These are phyloP conservation scores for Lasioglossum lativentre DNA, from an alignment of 2,888 invertebrate species.

Conservation along the genomic window DNA sequence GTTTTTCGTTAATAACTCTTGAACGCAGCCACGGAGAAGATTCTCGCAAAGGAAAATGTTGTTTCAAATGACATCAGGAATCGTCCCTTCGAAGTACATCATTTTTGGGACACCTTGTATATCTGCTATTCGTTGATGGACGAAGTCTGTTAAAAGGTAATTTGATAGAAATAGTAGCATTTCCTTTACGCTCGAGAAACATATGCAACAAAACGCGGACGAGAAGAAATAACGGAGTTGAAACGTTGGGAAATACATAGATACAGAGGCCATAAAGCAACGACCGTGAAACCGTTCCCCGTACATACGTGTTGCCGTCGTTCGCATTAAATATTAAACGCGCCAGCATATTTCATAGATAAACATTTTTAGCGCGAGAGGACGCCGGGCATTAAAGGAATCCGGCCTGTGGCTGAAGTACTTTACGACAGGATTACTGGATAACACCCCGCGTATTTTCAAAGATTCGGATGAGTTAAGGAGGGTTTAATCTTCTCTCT, in stretches of 20 bases:
- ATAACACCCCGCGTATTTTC: slow-evolving; percentile 31
- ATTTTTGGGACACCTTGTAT: too few relatives aligned
- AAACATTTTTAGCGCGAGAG: slow-evolving; percentile 5
- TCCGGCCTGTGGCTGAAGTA: not conserved
- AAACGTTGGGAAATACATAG: slow-evolving; percentile 18
- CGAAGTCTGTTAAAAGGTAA: not conserved
- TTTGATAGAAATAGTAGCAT: not conserved
- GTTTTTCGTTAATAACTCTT: too few relatives aligned
- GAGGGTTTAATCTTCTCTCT: not conserved
- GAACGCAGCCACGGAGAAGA: too few relatives aligned
- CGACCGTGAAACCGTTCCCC: slow-evolving; percentile 8
- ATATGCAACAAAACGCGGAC: not conserved
- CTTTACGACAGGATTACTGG: slow-evolving; percentile 38
- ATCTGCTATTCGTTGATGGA: not conserved
- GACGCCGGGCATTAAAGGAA: slow-evolving; percentile 24
- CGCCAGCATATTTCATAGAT: not conserved
- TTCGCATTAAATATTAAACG: slow-evolving; percentile 27
- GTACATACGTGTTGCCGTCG: not conserved
- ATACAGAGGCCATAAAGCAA: slow-evolving; percentile 11
- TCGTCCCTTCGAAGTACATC: too few relatives aligned
- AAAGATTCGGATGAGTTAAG: slow-evolving; percentile 31
- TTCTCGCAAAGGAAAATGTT: too few relatives aligned
- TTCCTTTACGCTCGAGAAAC: not conserved
- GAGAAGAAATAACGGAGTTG: not conserved
- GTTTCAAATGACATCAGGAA: too few relatives aligned